Conservation (phyloP, 2,113 vertebrate genomes). For the Callospermophilus lateralis region DNA sequence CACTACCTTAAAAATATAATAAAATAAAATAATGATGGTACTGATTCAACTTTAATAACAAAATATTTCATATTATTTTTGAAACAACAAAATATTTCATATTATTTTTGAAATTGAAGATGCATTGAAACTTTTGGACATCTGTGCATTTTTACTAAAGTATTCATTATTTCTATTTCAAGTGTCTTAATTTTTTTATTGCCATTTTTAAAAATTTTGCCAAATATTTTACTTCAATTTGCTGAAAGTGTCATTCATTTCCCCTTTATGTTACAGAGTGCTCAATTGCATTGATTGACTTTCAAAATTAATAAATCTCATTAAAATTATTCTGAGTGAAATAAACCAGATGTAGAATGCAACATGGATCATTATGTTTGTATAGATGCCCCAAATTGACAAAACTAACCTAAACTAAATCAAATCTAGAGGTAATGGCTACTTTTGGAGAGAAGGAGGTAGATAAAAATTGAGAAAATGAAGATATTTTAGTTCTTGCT, state of each 20-base stretch:
- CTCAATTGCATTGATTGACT: not conserved
- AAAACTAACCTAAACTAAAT: not conserved
- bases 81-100: too few species aligned
- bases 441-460: not conserved
- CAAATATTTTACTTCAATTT: not conserved
- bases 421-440: not conserved
- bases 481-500: not conserved
- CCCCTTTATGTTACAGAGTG: not conserved
- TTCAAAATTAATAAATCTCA: not conserved
- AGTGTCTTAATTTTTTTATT: not conserved
- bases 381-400: not conserved
- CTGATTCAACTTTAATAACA: not conserved
- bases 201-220: not conserved
- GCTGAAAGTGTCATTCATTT: not conserved
- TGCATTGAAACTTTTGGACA: not conserved
- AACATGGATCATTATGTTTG: not conserved
- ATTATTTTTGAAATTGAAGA: too few species aligned
- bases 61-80: not conserved
- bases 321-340: not conserved
- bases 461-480: not conserved
- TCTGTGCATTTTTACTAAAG: not conserved
- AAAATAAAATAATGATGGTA: not conserved
- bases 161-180: not conserved
- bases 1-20: not conserved
- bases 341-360: not conserved